Evolutionary conservation across 2,113 vertebrate genomes (phyloP), one percentile per base, ranked within the genome.

Genomic region (Syrrhaptes paradoxus): DNA sequence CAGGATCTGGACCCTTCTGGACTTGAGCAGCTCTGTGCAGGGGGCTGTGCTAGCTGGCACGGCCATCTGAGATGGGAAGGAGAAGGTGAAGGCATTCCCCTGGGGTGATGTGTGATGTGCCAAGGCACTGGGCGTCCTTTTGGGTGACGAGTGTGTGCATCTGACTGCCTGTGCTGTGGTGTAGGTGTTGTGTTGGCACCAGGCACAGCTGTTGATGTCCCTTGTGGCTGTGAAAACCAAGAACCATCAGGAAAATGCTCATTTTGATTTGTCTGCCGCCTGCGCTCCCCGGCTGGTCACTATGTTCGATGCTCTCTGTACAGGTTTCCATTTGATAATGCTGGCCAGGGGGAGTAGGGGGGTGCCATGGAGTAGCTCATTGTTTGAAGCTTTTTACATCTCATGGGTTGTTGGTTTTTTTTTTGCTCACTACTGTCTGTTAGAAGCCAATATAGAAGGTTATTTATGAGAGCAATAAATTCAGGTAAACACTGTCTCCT

Each of bases 91-190:
- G 19, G 52, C 3, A 0, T 28, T 77, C 49, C 24, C 13, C 36
- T 8, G 5, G 17, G 46, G 17, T 51, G 7, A 2, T 16, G n/a
- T 0, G 1, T 62, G 55, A 43, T 65, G 32, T 67, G 16, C 76
- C 31, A 34, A 31, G 29, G 55, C 19, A 26, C n/a, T 2, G 3
- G 25, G 11, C 6, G 3, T 21, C 51, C 0, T 0, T 46, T 41
- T 0, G 2, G 36, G 19, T 34, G 52, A 2, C 65, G 54, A n/a
- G 4, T 12, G 2, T 1, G 0, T 65, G 11, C 59, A 46, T 45
- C 29, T 78, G 34, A 21, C 25, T 81, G 12, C 61, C 28, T 0
- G 0, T 59, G 59, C 36, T n/a, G 25, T 57, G 83, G 7, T 59
- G 8, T 7, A 41, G 75, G 11, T 79, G 54, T 28, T 49, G 32